Evolutionary conservation across 23 tunicate genomes (phyloP), one percentile per base, ranked within the genome.

Genomic region (Ascidia mentula): DNA sequence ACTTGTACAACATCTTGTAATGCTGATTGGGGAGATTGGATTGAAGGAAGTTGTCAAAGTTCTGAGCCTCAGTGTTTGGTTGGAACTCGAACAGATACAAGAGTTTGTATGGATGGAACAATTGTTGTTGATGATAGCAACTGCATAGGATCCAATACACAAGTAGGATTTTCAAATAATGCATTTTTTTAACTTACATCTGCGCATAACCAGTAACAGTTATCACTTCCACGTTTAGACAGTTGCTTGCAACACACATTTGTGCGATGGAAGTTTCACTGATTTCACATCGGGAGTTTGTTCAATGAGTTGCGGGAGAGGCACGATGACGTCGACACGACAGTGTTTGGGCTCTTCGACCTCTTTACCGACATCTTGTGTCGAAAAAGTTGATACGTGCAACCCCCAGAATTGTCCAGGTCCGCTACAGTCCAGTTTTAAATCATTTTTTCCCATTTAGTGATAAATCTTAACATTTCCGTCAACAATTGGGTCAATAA

Each of bases 1-100:
- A 26, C 22, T 20, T 53, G 65, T 9, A 20, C 65, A 9, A 53
- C 65, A 53, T 53, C 65, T 53, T 53, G 65, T 53, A 9, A 9
- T 53, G 65, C 65, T 9, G 65, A 53, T 26, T 53, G 65, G 65
- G 65, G 65, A 53, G 65, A 53, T 3, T 53, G 65, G 65, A 53
- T 26, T 6, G 12, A 53, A 53, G 65, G 65, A 28, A 20, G 28
- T 20, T 53, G 65, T 53, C 28, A 5, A 26, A 53, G 65, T 9
- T 3, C 65, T 5, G 65, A 53, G 12, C 13, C 65, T 53, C 7
- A 6, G 24, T 53, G 65, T 9, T 53, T 53, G 24, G 65, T 28
- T 5, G 65, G 65, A 53, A 53, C 13, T 53, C 65, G 65, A 26
- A 53, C 65, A 9, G 24, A 53, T 53, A 53, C 65, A 28, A 53